Conservation (phyloP, 2,113 vertebrate species). For the Oryzias curvinotus region DNA sequence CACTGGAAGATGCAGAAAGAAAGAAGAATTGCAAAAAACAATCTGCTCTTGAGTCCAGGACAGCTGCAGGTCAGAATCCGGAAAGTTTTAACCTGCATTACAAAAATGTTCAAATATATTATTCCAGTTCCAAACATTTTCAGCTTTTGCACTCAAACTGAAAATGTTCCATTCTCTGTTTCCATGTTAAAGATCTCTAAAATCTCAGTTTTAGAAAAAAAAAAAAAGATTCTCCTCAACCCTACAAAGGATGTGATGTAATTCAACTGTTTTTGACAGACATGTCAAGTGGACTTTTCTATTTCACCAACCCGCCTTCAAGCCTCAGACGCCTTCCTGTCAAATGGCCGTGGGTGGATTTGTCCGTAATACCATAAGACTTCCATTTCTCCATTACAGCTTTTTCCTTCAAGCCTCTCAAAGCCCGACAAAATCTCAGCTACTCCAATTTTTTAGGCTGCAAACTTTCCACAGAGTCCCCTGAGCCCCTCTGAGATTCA, state of each 20-base stretch:
- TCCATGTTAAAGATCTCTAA: too few relatives aligned
- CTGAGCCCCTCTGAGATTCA: neutral
- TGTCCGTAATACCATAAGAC: constrained; percentile 41
- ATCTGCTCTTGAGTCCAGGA: too few relatives aligned
- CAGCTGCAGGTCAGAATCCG: too few relatives aligned
- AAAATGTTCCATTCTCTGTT: too few relatives aligned
- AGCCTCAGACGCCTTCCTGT: constrained; percentile 16
- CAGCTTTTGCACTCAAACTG: too few relatives aligned
- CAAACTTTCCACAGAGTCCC: constrained; percentile 16
- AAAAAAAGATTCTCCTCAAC: neutral
- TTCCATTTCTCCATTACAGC: constrained; percentile 14
- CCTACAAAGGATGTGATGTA: neutral
- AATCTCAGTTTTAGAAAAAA: neutral
- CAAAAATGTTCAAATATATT: too few relatives aligned
- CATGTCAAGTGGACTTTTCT: neutral
- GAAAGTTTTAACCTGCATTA: too few relatives aligned
- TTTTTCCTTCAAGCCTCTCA: constrained; percentile 24
- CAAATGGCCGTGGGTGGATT: constrained; percentile 27
- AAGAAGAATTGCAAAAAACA: too few relatives aligned
- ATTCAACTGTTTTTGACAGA: neutral
- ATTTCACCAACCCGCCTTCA: neutral
- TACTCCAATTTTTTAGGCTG: constrained; percentile 7
- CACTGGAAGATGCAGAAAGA: too few relatives aligned
- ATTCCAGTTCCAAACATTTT: too few relatives aligned
- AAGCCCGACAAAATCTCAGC: constrained; percentile 39